Evolutionary conservation across 2,113 vertebrate species (phyloP).

Genomic region (Nestor notabilis): DNA sequence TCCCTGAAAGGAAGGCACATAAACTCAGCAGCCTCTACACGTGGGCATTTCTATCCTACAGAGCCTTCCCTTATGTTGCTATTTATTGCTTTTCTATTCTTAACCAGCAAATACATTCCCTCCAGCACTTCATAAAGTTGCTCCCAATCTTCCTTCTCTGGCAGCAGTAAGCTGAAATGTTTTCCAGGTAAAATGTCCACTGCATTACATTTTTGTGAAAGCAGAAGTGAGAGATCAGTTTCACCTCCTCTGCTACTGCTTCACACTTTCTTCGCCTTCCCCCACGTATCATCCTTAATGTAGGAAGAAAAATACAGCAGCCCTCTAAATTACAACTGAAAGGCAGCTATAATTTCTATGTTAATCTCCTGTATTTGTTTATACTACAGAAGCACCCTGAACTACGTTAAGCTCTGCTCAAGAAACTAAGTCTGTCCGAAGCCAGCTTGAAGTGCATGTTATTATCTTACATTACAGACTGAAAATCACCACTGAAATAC

Average conservation of each 20-base stretch:
- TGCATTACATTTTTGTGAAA: neutral
- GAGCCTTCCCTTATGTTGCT: neutral
- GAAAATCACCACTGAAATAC: neutral
- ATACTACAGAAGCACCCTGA: neutral
- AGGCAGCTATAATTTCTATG: neutral
- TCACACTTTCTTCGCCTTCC: neutral
- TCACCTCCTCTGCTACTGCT: neutral
- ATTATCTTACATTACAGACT: neutral
- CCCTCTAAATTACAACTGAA: neutral
- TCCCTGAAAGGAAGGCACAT: neutral
- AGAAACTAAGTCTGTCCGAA: neutral
- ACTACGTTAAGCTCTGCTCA: neutral
- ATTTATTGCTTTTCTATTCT: neutral
- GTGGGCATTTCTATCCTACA: neutral
- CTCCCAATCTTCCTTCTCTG: neutral
- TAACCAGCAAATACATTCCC: neutral
- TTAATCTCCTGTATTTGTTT: neutral
- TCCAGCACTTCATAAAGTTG: neutral
- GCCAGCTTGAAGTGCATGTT: neutral
- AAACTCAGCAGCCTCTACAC: neutral
- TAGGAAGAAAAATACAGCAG: neutral
- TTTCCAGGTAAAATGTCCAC: neutral
- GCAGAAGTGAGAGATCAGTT: neutral
- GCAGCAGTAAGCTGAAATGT: neutral
- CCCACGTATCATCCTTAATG: fast-evolving